Evolutionary conservation across 2,888 invertebrate genomes (phyloP), one percentile per base, ranked within the genome.

Genomic region (Chironomus tentans): DNA sequence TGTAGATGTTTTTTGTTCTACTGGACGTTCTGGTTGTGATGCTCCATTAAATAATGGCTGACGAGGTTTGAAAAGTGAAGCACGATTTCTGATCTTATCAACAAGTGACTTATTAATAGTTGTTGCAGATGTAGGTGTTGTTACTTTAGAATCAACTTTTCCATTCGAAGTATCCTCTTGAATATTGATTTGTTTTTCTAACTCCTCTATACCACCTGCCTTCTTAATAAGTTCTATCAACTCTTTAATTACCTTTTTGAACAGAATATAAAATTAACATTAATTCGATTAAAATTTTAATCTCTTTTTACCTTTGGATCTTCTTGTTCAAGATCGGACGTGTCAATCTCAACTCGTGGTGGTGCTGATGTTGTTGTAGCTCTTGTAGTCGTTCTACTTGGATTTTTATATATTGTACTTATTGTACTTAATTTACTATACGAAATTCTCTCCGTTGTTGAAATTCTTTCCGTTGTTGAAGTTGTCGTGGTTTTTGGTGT

Each of bases 171-270:
- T 86, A 0, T 83, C 79, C 7, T 85, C 87, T 79, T 88, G 87
- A 5, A 86, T 81, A 28, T 86, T 83, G 15, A 94, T 83, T 77
- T 93, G 93, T 80, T 91, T 94, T 82, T 94, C 94, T 15, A 95
- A 82, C 80, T 94, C 92, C 81, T 94, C 94, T 1, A 95, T 88
- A 15, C 95, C 94, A 87, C 93, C 94, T 77, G 93, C 91, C 88
- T 93, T 93, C 82, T 90, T 93, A 78, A 94, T 94, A 2, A 94
- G 86, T 78, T 92, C 91, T 72, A 94, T 90, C 4, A 94, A 84
- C 81, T 94, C 94, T 80, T 94, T 94, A 76, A 94, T 90, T 0
- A 93, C 92, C 38, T 38, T 7, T 18, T 15, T n/a, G 2, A 18
- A 18, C 2, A 15, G 18, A 5, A 15, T n/a, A 5, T 50, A n/a